Evolutionary conservation across 2,888 invertebrate genomes (phyloP), one percentile per base, ranked within the genome.

Genomic region (Caprella mutica): DNA sequence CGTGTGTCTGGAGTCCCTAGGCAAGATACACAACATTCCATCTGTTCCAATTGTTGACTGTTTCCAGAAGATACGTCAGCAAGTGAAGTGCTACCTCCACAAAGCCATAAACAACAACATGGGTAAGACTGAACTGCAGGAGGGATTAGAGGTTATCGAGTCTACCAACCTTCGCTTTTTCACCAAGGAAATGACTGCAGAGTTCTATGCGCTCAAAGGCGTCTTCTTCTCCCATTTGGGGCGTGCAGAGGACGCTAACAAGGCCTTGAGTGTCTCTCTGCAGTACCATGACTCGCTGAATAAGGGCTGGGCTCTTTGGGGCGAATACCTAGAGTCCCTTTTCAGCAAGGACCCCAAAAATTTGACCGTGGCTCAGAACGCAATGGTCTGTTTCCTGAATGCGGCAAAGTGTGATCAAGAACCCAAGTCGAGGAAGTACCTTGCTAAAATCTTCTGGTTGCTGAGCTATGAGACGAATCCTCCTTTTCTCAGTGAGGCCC

Each of bases 231-330:
- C 93, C 1, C 86, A 93, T 70, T 81, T 92, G 61, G 85, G 85
- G 9, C 81, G 90, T 44, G 86, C 88, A 0, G 94, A 94, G 57
- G 96, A 97, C 65, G 94, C 96, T 0, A 92, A 94, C 69, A 93
- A 93, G 72, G 86, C 92, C 0, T 96, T 97, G 71, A 91, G 93
- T 5, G 89, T 90, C 0, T 90, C 96, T 0, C 86, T 90, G 0
- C 94, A 94, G 70, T 76, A 96, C 66, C 88, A 93, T 69, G 96
- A 97, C 70, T 86, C 87, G 0, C 76, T 91, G 17, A 86, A 89
- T 0, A 94, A 93, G 72, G 91, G 91, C 0, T 97, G 97, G 97
- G 92, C 93, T 0, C 76, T 93, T 21, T 97, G 97, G 89, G 96
- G 96, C 2, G 94, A 96, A 70, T 96, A 94, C 71, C 77, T 96